phyloP scores from a whole-genome alignment of 2,888 invertebrate species.

The Agrotis segetum region DNA sequence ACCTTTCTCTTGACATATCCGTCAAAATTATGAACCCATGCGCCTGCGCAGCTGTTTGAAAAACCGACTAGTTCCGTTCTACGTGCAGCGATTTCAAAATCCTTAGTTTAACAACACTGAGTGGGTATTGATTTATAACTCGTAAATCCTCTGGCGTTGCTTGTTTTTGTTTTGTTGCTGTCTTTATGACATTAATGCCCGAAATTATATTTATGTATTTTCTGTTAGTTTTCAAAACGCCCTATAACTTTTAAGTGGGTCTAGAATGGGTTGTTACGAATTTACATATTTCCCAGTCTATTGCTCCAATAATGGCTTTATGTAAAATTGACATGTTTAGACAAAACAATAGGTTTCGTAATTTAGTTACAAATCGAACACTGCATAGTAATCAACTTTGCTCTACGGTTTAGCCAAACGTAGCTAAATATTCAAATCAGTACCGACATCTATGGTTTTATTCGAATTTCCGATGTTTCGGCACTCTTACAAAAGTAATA shows the following conservation, averaged over 20 bases:
- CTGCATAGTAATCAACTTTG: not conserved
- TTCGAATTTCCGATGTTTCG: no score
- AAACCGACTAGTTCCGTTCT: conserved; percentile 52
- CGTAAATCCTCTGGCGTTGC: conserved; percentile 66
- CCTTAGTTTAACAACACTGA: conserved; percentile 47
- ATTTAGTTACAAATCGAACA: not conserved
- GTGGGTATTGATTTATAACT: conserved; percentile 73
- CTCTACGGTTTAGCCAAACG: not conserved
- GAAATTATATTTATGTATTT: conserved; percentile 44
- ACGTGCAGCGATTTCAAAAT: conserved; percentile 63
- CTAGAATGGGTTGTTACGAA: not conserved
- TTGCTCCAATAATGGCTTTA: not conserved
- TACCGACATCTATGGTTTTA: no score
- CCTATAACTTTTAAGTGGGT: conserved; percentile 24
- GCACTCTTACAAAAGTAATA: no score
- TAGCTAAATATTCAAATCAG: no score
- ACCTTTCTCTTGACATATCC: not conserved
- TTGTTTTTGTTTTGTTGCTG: conserved; percentile 53
- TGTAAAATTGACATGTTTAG: not conserved
- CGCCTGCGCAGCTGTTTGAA: conserved; percentile 50
- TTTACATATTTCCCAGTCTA: not conserved
- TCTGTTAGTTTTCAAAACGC: conserved; percentile 27
- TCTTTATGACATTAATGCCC: conserved; percentile 40
- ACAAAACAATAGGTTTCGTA: not conserved
- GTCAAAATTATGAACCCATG: conserved; percentile 4